These are phyloP conservation scores for Crocallis elinguaria DNA, from an alignment of 2,888 invertebrate genomes.

Conservation along the genomic window DNA sequence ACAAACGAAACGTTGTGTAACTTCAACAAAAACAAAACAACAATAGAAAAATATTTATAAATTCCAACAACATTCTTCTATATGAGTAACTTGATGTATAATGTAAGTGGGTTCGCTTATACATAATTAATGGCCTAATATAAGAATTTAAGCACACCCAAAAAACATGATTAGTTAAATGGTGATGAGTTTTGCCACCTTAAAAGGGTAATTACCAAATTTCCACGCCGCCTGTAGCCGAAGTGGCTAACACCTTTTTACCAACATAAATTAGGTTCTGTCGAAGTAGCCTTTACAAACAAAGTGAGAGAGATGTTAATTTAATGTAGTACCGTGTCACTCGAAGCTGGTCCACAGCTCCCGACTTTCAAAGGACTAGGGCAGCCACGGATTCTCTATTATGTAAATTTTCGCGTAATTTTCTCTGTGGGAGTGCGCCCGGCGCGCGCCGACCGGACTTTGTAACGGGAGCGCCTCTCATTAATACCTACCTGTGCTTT, in stretches of 20 bases:
- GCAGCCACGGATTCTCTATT: slow-evolving; percentile 82
- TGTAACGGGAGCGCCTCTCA: slow-evolving; percentile 74
- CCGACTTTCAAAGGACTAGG: slow-evolving; percentile 79
- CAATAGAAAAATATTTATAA: too few species aligned
- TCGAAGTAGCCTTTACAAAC: slow-evolving; percentile 69
- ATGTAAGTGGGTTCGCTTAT: too few species aligned
- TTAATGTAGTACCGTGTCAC: slow-evolving; percentile 79
- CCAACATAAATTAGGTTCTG: slow-evolving; percentile 67
- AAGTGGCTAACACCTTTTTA: slow-evolving; percentile 49
- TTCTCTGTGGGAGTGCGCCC: slow-evolving; percentile 65
- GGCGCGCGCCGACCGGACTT: slow-evolving; percentile 70
- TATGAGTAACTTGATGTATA: too few species aligned
- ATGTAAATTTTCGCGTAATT: slow-evolving; percentile 83
- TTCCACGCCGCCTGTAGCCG: slow-evolving; percentile 25
- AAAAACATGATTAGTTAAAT: background rate
- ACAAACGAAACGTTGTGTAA: too few species aligned
- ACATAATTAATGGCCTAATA: too few species aligned
- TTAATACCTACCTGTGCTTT: slow-evolving; percentile 73
- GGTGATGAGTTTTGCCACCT: background rate
- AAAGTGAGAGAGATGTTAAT: slow-evolving; percentile 81
- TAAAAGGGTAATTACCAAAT: slow-evolving; percentile 10
- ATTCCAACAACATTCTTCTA: too few species aligned
- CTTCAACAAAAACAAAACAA: too few species aligned
- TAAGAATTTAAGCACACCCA: too few species aligned
- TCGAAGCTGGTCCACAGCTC: slow-evolving; percentile 68